These are phyloP conservation scores for Monoplex corrugatus DNA, from an alignment of 2,888 invertebrate species.

Conservation along the genomic window DNA sequence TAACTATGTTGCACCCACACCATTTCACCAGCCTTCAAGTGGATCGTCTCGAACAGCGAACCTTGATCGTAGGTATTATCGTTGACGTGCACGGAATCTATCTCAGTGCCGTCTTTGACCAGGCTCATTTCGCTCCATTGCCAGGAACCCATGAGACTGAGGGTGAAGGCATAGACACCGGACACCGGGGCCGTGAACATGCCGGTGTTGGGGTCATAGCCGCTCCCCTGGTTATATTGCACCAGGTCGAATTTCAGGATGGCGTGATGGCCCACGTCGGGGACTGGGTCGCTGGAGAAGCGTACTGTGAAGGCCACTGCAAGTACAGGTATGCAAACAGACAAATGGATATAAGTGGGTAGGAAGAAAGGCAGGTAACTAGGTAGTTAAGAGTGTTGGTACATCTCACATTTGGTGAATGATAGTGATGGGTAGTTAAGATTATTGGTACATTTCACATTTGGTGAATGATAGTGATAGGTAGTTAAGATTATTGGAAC, in stretches of 20 bases:
- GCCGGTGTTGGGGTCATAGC: constrained; percentile 18
- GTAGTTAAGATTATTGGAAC: too few relatives aligned
- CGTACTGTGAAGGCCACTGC: constrained; percentile 37
- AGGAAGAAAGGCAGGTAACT: too few relatives aligned
- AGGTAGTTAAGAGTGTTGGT: too few relatives aligned
- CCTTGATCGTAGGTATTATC: constrained; percentile 23
- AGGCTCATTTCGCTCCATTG: background rate
- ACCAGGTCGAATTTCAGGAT: constrained; percentile 33
- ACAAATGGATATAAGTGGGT: too few relatives aligned
- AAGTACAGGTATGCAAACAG: too few relatives aligned
- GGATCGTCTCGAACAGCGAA: background rate
- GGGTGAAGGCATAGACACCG: constrained; percentile 39
- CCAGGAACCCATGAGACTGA: constrained; percentile 19
- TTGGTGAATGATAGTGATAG: too few relatives aligned
- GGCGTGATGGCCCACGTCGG: constrained; percentile 16
- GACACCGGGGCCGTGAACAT: constrained; percentile 40
- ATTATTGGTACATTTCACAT: too few relatives aligned
- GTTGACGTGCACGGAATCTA: background rate
- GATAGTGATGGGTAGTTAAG: too few relatives aligned
- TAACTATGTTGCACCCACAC: constrained; percentile 11
- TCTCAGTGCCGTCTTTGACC: background rate
- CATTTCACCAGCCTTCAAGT: constrained; percentile 25
- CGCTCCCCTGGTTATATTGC: constrained; percentile 14
- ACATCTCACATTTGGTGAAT: too few relatives aligned
- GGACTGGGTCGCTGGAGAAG: constrained; percentile 33